Evolutionary conservation across 2,797 vertebrate species (phyloP), one percentile per base, ranked within the genome.

Genomic region (Enteromius radiatus): DNA sequence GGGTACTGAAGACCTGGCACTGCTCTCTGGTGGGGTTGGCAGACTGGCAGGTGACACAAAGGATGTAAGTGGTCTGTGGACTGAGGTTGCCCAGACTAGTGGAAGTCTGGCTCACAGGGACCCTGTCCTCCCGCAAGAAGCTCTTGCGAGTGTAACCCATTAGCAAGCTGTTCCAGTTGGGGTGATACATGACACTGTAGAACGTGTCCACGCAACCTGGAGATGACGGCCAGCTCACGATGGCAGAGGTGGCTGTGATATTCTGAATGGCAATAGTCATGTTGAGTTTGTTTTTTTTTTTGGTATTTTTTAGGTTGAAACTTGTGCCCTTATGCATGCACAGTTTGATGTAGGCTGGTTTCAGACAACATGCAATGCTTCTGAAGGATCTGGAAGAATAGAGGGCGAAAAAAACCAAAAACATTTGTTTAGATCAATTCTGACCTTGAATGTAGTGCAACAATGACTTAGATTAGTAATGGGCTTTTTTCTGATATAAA

Each of bases 121-220:
- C 94, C 67, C 95, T 93, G 59, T 97, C 95, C 87, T 97, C 96
- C 10, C 94, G 93, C 90, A 95, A 93, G 87, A 97, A 96, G 71
- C 91, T 94, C 87, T 96, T 95, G 70, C 94, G 94, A 0, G 95
- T 94, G 90, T 96, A 96, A 80, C 93, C 94, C 80, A 95, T 94
- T 4, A 95, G 86, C 85, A 95, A 89, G 83, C 92, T 96, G 91
- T 96, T 96, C 96, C 96, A 96, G 93, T 96, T 96, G 7, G 96
- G 95, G 87, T 96, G 94, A 87, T 97, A 97, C 96, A 97, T 96
- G 87, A 97, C 89, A 45, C 96, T 97, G 92, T 97, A 97, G 90
- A 97, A 97, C 69, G 95, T 96, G 91, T 97, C 96, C 0, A 88
- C 86, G 67, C 97, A 97, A 78, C 87, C 73, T 4, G 94, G 93